Base-by-base conservation (phyloP, 1,140 invertebrate species). In the Drosophila eugracilis region DNA sequence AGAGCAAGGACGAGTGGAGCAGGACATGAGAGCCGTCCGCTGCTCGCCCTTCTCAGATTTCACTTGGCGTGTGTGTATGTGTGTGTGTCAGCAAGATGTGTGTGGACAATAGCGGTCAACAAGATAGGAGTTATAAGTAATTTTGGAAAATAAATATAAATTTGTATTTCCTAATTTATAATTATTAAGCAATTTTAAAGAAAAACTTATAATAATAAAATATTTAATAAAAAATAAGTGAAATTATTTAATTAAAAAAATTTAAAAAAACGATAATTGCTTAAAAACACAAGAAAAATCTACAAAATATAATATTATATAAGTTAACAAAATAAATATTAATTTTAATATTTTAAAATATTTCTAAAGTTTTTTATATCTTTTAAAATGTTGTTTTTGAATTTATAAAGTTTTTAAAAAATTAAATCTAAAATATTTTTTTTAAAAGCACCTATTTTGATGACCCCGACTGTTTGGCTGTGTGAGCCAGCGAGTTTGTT, bases 31-130 rank as follows among this genome's bases (percentile, higher is more conserved):
- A 83, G 57, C 54, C 78, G 59, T 58, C 37, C 58, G 52, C 50
- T 58, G 62, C 75, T 78, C 74, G 78, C 78, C 83, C 78, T 86
- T 86, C 81, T 86, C 75, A 78, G 57, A 86, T 86, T 88, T 88
- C 80, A 76, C 60, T 74, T 15, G 67, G 30, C 39, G 48, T 30
- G 47, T 44, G 49, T 79, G 79, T 75, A 34, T 26, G 53, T 45
- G 26, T 79, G 79, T 75, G 34, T 26, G 53, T 45, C 22, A 52
- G 34, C 62, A 17, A 17, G 44, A 14, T n/a, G 28, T 70, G 34
- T 36, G 24, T 36, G 30, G 41, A 37, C 50, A 24, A 15, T 3
- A 3, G 9, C 0, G 22, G 37, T 0, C 2, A 7, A 0, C 1
- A 14, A 7, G 9, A 0, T 22, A 42, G 39, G 3, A 0, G 36